phyloP scores from a whole-genome alignment of 2,888 invertebrate species.

The Chorisops tibialis region DNA sequence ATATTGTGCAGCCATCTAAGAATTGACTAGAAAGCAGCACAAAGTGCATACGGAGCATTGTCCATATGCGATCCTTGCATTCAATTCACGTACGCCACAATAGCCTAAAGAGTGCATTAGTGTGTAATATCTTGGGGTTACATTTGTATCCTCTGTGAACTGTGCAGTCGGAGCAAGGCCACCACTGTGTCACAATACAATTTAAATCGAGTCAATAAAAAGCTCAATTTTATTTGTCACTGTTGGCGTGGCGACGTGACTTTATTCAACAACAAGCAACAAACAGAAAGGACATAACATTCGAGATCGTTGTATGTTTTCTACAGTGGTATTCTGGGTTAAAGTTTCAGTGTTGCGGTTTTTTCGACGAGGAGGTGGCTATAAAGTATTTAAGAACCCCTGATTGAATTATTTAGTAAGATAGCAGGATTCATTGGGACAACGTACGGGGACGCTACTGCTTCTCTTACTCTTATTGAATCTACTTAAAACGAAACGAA shows the following conservation, averaged over 20 bases:
- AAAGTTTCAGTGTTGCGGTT: slow-evolving; percentile 21
- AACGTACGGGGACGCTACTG: background rate
- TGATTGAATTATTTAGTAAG: slow-evolving; percentile 27
- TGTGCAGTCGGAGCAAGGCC: background rate
- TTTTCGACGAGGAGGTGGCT: background rate
- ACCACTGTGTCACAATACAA: slow-evolving; percentile 36
- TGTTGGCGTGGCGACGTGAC: slow-evolving; percentile 38
- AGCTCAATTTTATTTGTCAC: slow-evolving; percentile 40
- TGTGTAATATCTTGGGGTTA: slow-evolving; percentile 3
- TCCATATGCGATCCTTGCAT: background rate
- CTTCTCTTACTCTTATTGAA: too few species aligned
- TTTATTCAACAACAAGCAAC: slow-evolving; percentile 32
- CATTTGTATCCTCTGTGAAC: background rate
- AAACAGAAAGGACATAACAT: slow-evolving; percentile 5
- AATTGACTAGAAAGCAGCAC: background rate
- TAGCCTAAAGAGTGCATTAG: slow-evolving; percentile 11
- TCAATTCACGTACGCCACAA: slow-evolving; percentile 16
- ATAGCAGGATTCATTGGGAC: slow-evolving; percentile 19
- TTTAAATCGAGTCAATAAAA: slow-evolving; percentile 40
- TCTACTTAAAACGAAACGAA: background rate
- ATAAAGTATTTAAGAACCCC: slow-evolving; percentile 24
- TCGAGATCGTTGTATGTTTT: background rate
- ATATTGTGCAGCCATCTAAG: slow-evolving; percentile 1
- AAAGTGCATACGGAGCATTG: slow-evolving; percentile 3
- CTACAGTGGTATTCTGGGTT: slow-evolving; percentile 6